A percentile compares a stretch with the other conserved stretches of the same genome.
These are phyloP conservation scores for Steatornis caripensis DNA, from an alignment of 2,113 vertebrate species.

Conservation along the genomic window DNA sequence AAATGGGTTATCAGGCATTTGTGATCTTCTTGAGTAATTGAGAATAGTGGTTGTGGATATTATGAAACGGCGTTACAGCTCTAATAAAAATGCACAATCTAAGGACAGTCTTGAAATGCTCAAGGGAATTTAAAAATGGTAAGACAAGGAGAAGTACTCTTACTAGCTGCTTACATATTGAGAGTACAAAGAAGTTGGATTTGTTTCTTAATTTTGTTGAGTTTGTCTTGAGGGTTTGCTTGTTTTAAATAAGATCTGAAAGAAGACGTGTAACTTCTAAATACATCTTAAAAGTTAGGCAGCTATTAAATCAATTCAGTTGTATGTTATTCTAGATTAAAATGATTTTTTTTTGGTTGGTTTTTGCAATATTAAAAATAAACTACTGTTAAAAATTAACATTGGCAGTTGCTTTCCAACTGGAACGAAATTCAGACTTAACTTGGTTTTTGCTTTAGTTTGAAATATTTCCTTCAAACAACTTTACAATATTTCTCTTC, in stretches of 20 bases:
- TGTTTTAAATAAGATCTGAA: not conserved
- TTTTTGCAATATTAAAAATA: not conserved
- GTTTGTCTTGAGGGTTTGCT: not conserved
- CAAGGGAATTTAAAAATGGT: not conserved
- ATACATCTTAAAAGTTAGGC: not conserved
- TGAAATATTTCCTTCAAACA: not conserved
- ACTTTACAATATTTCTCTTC: not conserved
- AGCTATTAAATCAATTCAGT: not conserved
- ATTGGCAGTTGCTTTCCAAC: not conserved
- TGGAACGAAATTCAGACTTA: not conserved
- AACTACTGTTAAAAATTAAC: not conserved
- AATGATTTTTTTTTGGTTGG: fast-evolving
- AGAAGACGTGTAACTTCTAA: not conserved
- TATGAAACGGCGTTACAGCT: not conserved
- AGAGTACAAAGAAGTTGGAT: not conserved
- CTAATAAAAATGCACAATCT: not conserved
- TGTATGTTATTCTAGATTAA: not conserved
- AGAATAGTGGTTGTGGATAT: not conserved
- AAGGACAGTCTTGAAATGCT: not conserved
- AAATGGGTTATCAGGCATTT: not conserved
- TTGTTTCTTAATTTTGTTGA: not conserved
- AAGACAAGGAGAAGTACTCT: not conserved
- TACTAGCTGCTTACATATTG: not conserved
- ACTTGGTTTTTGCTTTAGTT: not conserved
- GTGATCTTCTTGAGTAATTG: not conserved